Evolutionary conservation across 1,140 invertebrate species (phyloP).

Genomic region (Philopotamus ludificatus): DNA sequence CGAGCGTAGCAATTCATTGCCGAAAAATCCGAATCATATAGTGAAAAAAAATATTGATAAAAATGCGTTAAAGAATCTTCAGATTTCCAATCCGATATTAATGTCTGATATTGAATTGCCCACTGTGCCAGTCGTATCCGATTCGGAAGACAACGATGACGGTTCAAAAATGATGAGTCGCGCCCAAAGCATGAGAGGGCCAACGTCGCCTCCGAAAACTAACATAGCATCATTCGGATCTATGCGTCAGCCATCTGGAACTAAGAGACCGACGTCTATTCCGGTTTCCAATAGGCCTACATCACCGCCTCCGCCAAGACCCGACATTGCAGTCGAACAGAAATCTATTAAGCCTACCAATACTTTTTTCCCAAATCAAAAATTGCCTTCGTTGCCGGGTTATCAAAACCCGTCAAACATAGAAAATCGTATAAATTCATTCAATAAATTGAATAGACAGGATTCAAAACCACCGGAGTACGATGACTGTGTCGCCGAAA

Average conservation of each 20-base stretch:
- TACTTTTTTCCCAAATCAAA: slow-evolving; percentile 15
- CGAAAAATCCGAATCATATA: slow-evolving; percentile 59
- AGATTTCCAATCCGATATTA: slow-evolving; percentile 79
- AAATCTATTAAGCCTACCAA: neutral
- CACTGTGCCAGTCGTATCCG: slow-evolving; percentile 58
- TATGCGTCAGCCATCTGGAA: slow-evolving; percentile 64
- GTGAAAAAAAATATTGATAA: slow-evolving; percentile 68
- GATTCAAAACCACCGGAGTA: slow-evolving; percentile 58
- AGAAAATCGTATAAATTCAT: slow-evolving; percentile 13
- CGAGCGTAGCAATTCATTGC: slow-evolving; percentile 59
- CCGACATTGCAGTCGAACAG: slow-evolving; percentile 45
- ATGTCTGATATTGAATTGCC: slow-evolving; percentile 66
- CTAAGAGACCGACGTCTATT: slow-evolving; percentile 70
- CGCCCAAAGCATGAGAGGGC: slow-evolving; percentile 74
- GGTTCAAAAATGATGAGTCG: slow-evolving; percentile 61
- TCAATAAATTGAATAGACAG: slow-evolving; percentile 42
- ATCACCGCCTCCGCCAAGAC: slow-evolving; percentile 65
- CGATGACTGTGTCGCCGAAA: slow-evolving; percentile 74
- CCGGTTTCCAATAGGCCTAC: slow-evolving; percentile 61
- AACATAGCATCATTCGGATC: slow-evolving; percentile 76
- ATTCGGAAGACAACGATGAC: slow-evolving; percentile 52
- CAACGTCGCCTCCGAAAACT: slow-evolving; percentile 54
- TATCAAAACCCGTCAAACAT: slow-evolving; percentile 55
- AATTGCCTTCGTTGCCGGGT: slow-evolving; percentile 49
- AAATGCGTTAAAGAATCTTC: slow-evolving; percentile 67